These are phyloP conservation scores for Drosophila pachea DNA, from an alignment of 1,140 invertebrate genomes.

Conservation along the genomic window DNA sequence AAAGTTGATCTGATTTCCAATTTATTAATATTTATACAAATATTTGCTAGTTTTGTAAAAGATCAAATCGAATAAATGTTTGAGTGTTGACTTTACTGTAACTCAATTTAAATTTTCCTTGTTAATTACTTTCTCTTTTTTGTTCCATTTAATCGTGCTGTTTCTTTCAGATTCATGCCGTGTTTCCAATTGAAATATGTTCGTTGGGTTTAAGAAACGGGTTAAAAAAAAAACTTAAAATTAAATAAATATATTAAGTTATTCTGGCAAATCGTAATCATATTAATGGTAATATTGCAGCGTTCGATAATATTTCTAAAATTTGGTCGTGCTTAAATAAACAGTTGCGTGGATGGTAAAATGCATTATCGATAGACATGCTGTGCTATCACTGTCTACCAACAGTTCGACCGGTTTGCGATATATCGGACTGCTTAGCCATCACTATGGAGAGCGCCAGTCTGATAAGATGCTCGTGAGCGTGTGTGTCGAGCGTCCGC, in stretches of 20 bases:
- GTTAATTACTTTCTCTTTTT: not conserved
- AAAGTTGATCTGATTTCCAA: not conserved
- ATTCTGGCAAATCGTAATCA: not conserved
- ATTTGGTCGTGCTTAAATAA: not conserved
- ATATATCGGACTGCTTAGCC: conserved; percentile 19
- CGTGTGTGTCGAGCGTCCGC: conserved; percentile 45
- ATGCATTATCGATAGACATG: conserved; percentile 11
- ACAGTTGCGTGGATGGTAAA: not conserved
- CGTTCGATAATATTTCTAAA: not conserved
- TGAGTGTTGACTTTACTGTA: too few relatives aligned
- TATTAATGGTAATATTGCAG: too few relatives aligned
- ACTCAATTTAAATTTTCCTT: not conserved
- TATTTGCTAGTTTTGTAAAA: not conserved
- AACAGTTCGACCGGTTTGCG: not conserved
- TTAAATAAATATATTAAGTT: not conserved
- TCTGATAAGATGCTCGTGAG: conserved; percentile 52
- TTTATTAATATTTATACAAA: not conserved
- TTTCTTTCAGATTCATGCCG: not conserved
- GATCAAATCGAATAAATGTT: not conserved
- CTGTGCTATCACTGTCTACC: conserved; percentile 2
- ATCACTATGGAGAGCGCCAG: conserved; percentile 35
- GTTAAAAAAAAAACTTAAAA: not conserved
- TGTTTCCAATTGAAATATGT: too few relatives aligned
- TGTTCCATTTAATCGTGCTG: not conserved
- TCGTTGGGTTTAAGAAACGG: too few relatives aligned